A percentile compares a stretch with the other conserved stretches of the same genome.
phyloP scores from a whole-genome alignment of 2,113 vertebrate genomes.

The Phoxinus phoxinus region DNA sequence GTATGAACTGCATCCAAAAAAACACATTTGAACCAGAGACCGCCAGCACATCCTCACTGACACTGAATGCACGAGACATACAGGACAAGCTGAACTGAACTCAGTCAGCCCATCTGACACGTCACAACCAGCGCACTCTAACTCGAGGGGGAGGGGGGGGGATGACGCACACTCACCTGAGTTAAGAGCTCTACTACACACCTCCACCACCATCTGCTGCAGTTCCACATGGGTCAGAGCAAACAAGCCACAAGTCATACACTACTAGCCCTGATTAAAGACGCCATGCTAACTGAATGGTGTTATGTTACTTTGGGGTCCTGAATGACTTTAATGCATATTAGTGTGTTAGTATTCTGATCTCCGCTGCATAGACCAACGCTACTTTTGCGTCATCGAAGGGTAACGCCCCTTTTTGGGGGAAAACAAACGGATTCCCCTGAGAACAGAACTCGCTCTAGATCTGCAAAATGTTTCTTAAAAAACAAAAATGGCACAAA shows the following conservation, averaged over 20 bases:
- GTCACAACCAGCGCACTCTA: conserved; percentile 59
- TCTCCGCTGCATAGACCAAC: not conserved
- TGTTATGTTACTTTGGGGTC: conserved; percentile 28
- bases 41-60: conserved; percentile 29
- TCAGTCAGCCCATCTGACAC: conserved; percentile 53
- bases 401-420: too few relatives aligned
- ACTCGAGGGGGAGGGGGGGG: conserved; percentile 40
- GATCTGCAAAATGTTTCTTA: too few relatives aligned
- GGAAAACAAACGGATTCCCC: too few relatives aligned
- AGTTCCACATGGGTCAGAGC: conserved; percentile 75
- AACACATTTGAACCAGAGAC: not conserved
- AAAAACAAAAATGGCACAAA: too few relatives aligned
- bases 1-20: conserved; percentile 12
- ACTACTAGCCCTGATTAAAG: conserved; percentile 27
- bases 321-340: conserved; percentile 8
- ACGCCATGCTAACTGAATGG: conserved; percentile 43
- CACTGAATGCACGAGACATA: conserved; percentile 44
- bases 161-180: conserved; percentile 77
- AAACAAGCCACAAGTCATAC: conserved; percentile 76
- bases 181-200: conserved; percentile 77
- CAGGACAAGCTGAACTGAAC: conserved; percentile 41
- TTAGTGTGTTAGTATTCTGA: conserved; percentile 12
- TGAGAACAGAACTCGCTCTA: too few relatives aligned
- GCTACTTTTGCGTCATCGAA: too few relatives aligned
- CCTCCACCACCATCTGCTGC: conserved; percentile 83